A percentile compares a stretch with the other conserved stretches of the same genome.
Conservation (phyloP, 2,113 vertebrate species). For the Callipepla squamata region DNA sequence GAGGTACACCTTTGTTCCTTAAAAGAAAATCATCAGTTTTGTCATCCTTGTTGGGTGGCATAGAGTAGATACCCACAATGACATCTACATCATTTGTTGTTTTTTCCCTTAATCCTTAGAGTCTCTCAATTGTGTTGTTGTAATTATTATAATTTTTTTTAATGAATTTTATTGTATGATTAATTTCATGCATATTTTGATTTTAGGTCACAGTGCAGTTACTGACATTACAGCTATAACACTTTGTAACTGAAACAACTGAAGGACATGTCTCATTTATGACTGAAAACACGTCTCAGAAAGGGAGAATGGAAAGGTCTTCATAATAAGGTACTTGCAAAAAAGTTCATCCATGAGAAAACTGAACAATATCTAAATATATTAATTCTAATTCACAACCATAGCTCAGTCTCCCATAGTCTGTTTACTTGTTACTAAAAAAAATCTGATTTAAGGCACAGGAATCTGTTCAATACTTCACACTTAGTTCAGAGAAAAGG, state of each 20-base stretch:
- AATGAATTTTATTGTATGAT: background rate
- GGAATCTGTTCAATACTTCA: background rate
- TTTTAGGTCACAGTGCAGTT: background rate
- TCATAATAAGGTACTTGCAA: accelerated
- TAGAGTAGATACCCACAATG: too few species aligned
- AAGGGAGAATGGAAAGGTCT: background rate
- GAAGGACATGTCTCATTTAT: background rate
- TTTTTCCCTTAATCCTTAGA: too few species aligned
- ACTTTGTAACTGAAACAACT: background rate
- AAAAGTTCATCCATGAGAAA: background rate
- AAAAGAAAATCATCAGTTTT: too few species aligned
- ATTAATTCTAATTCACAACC: background rate
- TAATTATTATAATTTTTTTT: background rate
- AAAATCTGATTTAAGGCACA: background rate
- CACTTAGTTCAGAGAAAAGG: background rate
- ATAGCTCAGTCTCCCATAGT: background rate
- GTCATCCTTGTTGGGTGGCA: too few species aligned
- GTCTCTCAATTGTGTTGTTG: too few species aligned
- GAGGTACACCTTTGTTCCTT: too few species aligned
- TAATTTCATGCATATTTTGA: background rate
- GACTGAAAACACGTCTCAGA: background rate
- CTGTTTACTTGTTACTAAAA: background rate
- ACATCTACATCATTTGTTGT: too few species aligned
- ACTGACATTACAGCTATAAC: background rate
- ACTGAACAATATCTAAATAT: background rate